Conservation (phyloP, 2,888 invertebrate genomes). For the Nephrotoma flavescens region DNA sequence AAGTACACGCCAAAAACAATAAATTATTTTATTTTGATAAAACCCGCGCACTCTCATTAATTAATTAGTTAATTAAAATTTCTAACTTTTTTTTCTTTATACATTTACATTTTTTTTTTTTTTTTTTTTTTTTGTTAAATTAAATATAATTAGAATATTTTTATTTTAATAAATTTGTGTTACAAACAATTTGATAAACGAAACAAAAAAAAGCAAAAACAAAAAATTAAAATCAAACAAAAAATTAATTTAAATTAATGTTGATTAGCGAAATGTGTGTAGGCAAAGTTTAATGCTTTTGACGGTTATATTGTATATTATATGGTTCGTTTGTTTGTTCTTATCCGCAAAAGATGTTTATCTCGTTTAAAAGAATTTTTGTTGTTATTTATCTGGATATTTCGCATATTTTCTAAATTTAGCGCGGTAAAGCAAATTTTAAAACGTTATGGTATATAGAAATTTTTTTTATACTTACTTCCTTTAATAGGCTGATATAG, state of each 20-base stretch:
- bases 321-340: not conserved
- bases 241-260: not conserved
- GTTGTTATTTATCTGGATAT: not conserved
- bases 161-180: not conserved
- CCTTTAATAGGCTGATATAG: too few relatives aligned
- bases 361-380: not conserved
- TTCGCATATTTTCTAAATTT: too few relatives aligned
- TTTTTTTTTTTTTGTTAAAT: not conserved
- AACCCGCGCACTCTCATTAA: not conserved
- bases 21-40: not conserved
- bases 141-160: not conserved
- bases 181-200: not conserved
- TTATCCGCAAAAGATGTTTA: not conserved
- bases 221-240: not conserved
- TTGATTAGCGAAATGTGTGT: not conserved
- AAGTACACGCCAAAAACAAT: slow-evolving; percentile 38
- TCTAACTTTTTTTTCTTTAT: not conserved
- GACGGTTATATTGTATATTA: not conserved
- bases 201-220: not conserved
- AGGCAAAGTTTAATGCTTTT: not conserved
- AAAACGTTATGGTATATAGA: too few relatives aligned
- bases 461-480: too few relatives aligned
- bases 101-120: not conserved
- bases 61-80: not conserved
- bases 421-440: too few relatives aligned